Base-by-base conservation (phyloP, 1,140 invertebrate genomes). In the Portunus trituberculatus region DNA sequence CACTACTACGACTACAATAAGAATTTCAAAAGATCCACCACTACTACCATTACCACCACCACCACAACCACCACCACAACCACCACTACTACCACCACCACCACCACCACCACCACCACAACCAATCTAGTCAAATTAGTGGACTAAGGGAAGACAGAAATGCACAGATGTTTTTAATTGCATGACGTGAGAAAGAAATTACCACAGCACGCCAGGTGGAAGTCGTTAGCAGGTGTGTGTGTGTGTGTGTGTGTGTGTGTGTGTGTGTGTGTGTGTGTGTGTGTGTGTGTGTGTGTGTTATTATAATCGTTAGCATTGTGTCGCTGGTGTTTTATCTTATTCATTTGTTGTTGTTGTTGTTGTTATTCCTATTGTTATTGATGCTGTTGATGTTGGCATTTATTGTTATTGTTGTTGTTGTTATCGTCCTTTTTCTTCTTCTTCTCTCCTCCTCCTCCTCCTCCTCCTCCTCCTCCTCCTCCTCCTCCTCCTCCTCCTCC, bases 221-320 rank as follows among this genome's bases (percentile, higher is more conserved):
- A 2, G 39, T 39, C 39, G 6, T 39, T 39, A 39, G 39, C 39
- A 39, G 39, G 39, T 39, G 39, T 39, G 39, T 39, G 39, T 39
- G 39, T 39, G 39, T 39, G 39, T 39, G 39, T 39, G 39, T 39
- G 39, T 39, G 39, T 39, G 76, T 82, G 76, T 82, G 76, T 82
- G 76, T 82, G 76, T 82, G 76, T 82, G 76, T 82, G 76, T 82
- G 76, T 82, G 76, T 82, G 76, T 82, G 76, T 28, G 16, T 82
- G 76, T 20, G 76, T 82, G 76, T 82, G 76, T 82, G 76, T 82
- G 76, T 82, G 76, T 28, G 16, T 82, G 76, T 20, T 20, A 82
- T 25, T 82, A 8, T 82, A 82, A 20, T 28, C 20, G 76, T 20
- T 76, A 10, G 10, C 25, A 25, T 28, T 82, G 76, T 3, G 16